A percentile compares a stretch with the other conserved stretches of the same genome.
Conservation (phyloP, 2,797 vertebrate genomes). For the Smutsia gigantea region DNA sequence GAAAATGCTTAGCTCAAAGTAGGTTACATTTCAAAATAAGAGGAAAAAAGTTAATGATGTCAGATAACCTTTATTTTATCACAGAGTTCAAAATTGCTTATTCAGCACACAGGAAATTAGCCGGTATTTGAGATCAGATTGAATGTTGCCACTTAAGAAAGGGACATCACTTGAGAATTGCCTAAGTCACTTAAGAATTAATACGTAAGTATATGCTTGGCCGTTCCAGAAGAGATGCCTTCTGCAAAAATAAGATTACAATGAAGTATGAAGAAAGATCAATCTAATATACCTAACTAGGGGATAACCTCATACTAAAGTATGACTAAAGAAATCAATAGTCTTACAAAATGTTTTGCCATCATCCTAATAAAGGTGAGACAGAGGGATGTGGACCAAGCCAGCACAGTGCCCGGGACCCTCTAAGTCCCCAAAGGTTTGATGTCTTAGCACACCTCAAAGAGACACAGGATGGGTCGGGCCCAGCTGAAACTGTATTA, state of each 20-base stretch:
- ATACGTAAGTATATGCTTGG: not conserved
- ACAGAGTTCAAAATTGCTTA: not conserved
- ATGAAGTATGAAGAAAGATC: not conserved
- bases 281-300: not conserved
- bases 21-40: slow-evolving; percentile 15
- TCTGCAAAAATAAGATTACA: not conserved
- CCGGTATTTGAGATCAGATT: not conserved
- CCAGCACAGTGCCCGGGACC: not conserved
- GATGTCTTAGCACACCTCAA: too few species aligned
- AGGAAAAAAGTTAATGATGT: not conserved
- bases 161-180: not conserved
- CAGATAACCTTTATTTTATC: not conserved
- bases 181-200: slow-evolving; percentile 5
- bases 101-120: not conserved
- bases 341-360: not conserved
- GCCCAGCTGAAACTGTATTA: not conserved
- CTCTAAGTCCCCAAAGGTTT: rapidly evolving
- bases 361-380: not conserved
- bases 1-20: not conserved
- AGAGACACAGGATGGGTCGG: not conserved
- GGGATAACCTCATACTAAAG: not conserved
- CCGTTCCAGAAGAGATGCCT: not conserved
- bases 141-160: not conserved
- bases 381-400: not conserved
- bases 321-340: not conserved